Conservation (phyloP, 1,140 invertebrate species). For the Pogonomyrmex californicus region DNA sequence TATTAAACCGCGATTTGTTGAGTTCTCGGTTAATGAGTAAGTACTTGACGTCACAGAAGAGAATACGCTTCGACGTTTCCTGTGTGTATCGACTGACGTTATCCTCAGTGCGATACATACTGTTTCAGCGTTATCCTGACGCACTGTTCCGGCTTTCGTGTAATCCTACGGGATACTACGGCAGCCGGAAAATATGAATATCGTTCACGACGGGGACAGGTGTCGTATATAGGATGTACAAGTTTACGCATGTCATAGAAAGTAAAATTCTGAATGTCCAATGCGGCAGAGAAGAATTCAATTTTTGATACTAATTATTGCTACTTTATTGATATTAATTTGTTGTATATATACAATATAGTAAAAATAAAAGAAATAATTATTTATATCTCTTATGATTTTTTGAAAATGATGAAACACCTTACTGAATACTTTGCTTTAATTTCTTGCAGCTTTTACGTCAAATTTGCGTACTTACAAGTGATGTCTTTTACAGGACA, state of each 20-base stretch:
- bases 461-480: slow-evolving; percentile 18
- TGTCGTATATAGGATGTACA: slow-evolving; percentile 21
- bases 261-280: slow-evolving; percentile 28
- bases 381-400: background rate
- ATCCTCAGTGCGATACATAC: slow-evolving; percentile 44
- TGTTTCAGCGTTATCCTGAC: slow-evolving; percentile 58
- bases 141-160: slow-evolving; percentile 53
- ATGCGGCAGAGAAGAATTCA: background rate
- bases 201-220: slow-evolving; percentile 51
- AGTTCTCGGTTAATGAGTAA: slow-evolving; percentile 41
- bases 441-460: slow-evolving; percentile 47
- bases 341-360: background rate
- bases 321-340: background rate
- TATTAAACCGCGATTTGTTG: slow-evolving; percentile 6
- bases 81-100: slow-evolving; percentile 62
- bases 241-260: slow-evolving; percentile 16
- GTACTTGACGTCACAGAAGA: slow-evolving; percentile 26
- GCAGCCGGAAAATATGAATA: slow-evolving; percentile 59
- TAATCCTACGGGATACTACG: slow-evolving; percentile 52
- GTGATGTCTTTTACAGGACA: slow-evolving; percentile 30
- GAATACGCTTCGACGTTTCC: slow-evolving; percentile 67
- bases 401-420: background rate
- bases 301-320: slow-evolving; percentile 13
- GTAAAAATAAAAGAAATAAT: background rate
- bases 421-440: background rate